phyloP scores from a whole-genome alignment of 1,140 invertebrate species.

The Scaptomyza graminum region DNA sequence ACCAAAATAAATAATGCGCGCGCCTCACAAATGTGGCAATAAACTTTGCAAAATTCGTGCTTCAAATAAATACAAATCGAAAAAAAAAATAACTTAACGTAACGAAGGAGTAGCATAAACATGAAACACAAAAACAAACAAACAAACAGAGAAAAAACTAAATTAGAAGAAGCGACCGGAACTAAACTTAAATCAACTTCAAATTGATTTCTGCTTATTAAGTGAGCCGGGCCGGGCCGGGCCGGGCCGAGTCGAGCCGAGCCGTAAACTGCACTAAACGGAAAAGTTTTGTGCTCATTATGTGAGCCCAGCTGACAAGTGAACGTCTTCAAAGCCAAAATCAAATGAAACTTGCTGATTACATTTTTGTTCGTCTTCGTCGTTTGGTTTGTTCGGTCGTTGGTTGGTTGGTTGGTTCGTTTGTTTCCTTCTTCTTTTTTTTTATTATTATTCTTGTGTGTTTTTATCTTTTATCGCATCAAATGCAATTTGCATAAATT shows the following conservation, averaged over 20 bases:
- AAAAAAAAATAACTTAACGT: neutral
- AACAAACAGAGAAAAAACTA: slow-evolving; percentile 30
- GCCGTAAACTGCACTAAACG: slow-evolving; percentile 43
- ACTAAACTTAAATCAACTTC: slow-evolving; percentile 34
- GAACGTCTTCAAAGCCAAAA: neutral
- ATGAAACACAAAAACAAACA: slow-evolving; percentile 1
- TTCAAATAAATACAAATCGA: slow-evolving; percentile 24
- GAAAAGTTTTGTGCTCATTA: slow-evolving; percentile 54
- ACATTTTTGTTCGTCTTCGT: slow-evolving; percentile 28
- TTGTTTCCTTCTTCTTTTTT: neutral
- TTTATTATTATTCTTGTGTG: neutral
- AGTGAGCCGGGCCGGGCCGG: slow-evolving; percentile 2
- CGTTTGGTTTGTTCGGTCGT: neutral
- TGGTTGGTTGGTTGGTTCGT: neutral
- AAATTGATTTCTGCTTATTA: slow-evolving; percentile 67
- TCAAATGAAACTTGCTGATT: slow-evolving; percentile 57
- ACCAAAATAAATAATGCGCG: slow-evolving; percentile 58
- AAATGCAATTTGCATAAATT: slow-evolving; percentile 65
- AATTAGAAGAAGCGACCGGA: slow-evolving; percentile 35
- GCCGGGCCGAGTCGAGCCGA: neutral
- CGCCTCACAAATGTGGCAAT: slow-evolving; percentile 54
- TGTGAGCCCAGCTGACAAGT: slow-evolving; percentile 42
- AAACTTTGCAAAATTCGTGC: slow-evolving; percentile 59
- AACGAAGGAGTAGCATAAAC: neutral
- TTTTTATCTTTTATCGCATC: slow-evolving; percentile 34